phyloP scores from a whole-genome alignment of 2,888 invertebrate species.

The Caenorhabditis zanzibari region DNA sequence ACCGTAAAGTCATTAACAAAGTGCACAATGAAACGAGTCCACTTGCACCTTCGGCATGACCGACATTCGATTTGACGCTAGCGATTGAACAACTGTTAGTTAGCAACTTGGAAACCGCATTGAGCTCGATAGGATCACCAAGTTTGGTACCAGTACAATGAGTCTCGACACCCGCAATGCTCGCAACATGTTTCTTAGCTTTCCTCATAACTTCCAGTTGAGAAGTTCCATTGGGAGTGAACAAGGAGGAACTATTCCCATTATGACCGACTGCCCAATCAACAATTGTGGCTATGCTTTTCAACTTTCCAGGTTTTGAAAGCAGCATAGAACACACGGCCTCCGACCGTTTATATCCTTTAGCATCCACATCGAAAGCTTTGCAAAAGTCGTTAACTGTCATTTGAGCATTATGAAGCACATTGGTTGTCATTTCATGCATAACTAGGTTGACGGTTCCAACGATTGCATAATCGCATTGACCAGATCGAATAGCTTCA shows the following conservation, averaged over 20 bases:
- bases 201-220: slow-evolving; percentile 72
- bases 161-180: slow-evolving; percentile 75
- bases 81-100: slow-evolving; percentile 50
- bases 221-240: slow-evolving; percentile 76
- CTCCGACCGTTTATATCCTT: slow-evolving; percentile 83
- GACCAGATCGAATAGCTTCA: slow-evolving; percentile 87
- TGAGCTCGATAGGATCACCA: slow-evolving; percentile 80
- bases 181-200: slow-evolving; percentile 34
- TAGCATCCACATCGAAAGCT: slow-evolving; percentile 82
- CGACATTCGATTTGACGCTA: slow-evolving; percentile 76
- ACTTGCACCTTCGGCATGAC: slow-evolving; percentile 79
- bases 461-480: slow-evolving; percentile 78
- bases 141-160: slow-evolving; percentile 82
- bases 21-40: slow-evolving; percentile 73
- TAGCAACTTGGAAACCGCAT: slow-evolving; percentile 64
- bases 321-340: slow-evolving; percentile 72
- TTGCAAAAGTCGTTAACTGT: slow-evolving; percentile 76
- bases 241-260: slow-evolving; percentile 79
- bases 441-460: slow-evolving; percentile 82
- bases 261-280: slow-evolving; percentile 77
- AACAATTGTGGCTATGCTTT: slow-evolving; percentile 29
- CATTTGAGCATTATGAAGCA: slow-evolving; percentile 80
- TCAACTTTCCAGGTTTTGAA: slow-evolving; percentile 16
- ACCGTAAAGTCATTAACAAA: slow-evolving; percentile 43
- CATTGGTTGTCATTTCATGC: slow-evolving; percentile 78